phyloP scores from a whole-genome alignment of 2,888 invertebrate genomes.

The Perizoma flavofasciatum region DNA sequence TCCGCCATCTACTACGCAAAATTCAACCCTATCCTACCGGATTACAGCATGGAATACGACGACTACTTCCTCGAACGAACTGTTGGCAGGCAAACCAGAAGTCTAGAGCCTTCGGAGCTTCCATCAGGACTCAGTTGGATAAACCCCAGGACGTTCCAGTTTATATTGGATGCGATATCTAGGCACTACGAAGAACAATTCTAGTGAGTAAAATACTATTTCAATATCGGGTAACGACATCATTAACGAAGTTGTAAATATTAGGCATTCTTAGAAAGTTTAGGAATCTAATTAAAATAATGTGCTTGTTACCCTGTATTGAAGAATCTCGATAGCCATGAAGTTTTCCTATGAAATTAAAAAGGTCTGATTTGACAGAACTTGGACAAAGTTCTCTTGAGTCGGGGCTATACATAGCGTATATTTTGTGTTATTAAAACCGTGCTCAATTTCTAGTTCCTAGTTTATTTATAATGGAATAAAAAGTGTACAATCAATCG shows the following conservation, averaged over 20 bases:
- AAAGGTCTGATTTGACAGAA: slow-evolving; percentile 54
- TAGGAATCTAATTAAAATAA: slow-evolving; percentile 14
- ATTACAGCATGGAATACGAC: slow-evolving; percentile 89
- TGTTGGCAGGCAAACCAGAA: slow-evolving; percentile 77
- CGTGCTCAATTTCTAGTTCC: slow-evolving; percentile 36
- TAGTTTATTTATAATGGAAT: slow-evolving; percentile 23
- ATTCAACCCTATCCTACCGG: slow-evolving; percentile 91
- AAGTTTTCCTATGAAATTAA: slow-evolving; percentile 4
- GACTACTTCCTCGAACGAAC: slow-evolving; percentile 89
- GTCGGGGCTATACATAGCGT: slow-evolving; percentile 48
- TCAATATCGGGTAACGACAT: slow-evolving; percentile 37
- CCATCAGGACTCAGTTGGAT: slow-evolving; percentile 82
- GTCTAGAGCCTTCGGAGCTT: slow-evolving; percentile 63
- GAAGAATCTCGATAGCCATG: slow-evolving; percentile 27
- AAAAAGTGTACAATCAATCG: slow-evolving; percentile 16
- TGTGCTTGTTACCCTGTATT: slow-evolving; percentile 63
- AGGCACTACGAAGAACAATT: slow-evolving; percentile 67
- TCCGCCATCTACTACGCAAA: slow-evolving; percentile 95
- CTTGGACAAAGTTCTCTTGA: slow-evolving; percentile 55
- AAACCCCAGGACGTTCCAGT: slow-evolving; percentile 85
- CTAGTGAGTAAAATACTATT: slow-evolving; percentile 28
- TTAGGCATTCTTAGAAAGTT: slow-evolving; percentile 1
- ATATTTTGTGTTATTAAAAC: slow-evolving; percentile 1
- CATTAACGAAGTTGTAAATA: slow-evolving; percentile 28
- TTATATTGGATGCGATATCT: slow-evolving; percentile 85